A percentile compares a stretch with the other conserved stretches of the same genome.
These are phyloP conservation scores for Leptopterna dolabrata DNA, from an alignment of 2,888 invertebrate genomes.

Conservation along the genomic window DNA sequence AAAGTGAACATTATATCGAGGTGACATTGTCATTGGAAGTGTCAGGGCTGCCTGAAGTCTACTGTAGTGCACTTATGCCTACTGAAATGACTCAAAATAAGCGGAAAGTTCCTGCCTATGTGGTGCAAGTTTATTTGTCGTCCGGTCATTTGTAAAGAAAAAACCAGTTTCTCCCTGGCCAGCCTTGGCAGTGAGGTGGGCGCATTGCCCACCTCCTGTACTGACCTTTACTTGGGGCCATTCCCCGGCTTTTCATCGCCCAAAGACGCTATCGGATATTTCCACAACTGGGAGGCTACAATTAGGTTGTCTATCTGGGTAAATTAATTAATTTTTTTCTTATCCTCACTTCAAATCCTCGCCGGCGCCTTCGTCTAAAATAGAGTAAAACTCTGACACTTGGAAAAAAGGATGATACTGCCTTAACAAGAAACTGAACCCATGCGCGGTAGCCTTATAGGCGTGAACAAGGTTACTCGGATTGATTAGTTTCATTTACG, in stretches of 20 bases:
- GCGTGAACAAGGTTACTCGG: constrained; percentile 23
- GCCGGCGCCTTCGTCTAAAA: not conserved
- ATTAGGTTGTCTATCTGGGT: not conserved
- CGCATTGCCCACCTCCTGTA: not conserved
- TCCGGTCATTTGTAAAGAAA: not conserved
- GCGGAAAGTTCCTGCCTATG: not conserved
- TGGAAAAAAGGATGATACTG: not conserved
- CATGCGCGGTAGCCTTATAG: constrained; percentile 16
- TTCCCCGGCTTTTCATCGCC: not conserved
- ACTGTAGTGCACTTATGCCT: too few relatives aligned
- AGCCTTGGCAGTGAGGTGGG: constrained; percentile 28
- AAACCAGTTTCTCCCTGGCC: constrained; percentile 21
- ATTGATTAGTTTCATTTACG: constrained; percentile 31
- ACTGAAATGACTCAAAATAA: not conserved
- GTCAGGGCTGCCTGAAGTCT: too few relatives aligned
- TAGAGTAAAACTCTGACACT: not conserved
- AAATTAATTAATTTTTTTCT: not conserved
- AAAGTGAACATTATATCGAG: too few relatives aligned
- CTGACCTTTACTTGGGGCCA: constrained; percentile 15
- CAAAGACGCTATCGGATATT: not conserved
- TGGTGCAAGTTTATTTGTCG: constrained; percentile 29
- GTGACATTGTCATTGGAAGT: too few relatives aligned
- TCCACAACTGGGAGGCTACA: not conserved
- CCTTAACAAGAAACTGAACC: not conserved
- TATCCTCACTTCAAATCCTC: not conserved